Conservation (phyloP, 1,140 invertebrate genomes). For the Lerema accius region DNA sequence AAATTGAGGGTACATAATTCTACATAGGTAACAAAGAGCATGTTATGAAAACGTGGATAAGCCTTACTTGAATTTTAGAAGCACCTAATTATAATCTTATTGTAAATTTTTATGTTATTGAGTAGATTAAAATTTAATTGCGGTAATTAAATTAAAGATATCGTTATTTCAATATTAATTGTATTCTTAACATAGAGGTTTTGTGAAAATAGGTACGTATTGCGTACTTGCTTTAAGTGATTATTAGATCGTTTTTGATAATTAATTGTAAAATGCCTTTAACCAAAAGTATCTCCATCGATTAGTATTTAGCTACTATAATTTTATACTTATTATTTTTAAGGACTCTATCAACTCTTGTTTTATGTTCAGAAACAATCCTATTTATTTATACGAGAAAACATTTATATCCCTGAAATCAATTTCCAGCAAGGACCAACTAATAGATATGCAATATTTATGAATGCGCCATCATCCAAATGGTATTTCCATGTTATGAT, state of each 20-base stretch:
- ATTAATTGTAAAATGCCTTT: too few species aligned
- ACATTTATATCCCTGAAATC: not conserved
- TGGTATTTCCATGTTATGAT: slow-evolving; percentile 76
- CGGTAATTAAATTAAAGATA: too few species aligned
- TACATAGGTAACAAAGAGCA: slow-evolving; percentile 82
- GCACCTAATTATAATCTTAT: not conserved
- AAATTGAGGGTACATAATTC: slow-evolving; percentile 82
- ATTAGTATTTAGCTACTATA: too few species aligned
- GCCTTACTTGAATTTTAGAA: slow-evolving; percentile 36
- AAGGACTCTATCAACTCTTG: not conserved
- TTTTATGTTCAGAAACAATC: not conserved
- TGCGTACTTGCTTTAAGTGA: too few species aligned
- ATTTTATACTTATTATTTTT: too few species aligned
- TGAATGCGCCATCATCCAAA: slow-evolving; percentile 25
- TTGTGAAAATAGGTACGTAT: too few species aligned
- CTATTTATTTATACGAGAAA: not conserved
- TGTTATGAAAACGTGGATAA: slow-evolving; percentile 73
- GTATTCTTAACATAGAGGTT: too few species aligned
- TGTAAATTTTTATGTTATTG: too few species aligned
- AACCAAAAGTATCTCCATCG: not conserved
- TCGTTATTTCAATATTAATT: not conserved
- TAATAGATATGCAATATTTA: not conserved
- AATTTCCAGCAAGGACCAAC: not conserved
- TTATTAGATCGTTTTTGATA: too few species aligned
- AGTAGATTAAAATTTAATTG: too few species aligned